A percentile compares a stretch with the other conserved stretches of the same genome.
These are phyloP conservation scores for Gambusia holbrooki DNA, from an alignment of 2,113 vertebrate species.

Conservation along the genomic window DNA sequence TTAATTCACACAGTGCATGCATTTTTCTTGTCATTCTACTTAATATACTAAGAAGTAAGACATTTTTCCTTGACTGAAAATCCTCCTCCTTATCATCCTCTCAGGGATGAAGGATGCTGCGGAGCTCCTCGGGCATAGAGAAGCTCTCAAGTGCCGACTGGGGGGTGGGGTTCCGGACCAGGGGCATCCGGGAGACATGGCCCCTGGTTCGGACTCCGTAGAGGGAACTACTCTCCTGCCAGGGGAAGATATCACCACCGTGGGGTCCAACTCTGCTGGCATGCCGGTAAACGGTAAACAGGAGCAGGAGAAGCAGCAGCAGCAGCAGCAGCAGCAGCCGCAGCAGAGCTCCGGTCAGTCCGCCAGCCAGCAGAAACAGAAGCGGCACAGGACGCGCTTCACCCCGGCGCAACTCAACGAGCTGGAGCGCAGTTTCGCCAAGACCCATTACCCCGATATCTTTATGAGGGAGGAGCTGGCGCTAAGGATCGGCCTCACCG, in stretches of 20 bases:
- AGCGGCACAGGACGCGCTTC: conserved; percentile 97
- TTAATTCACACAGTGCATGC: not conserved
- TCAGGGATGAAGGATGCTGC: conserved; percentile 98
- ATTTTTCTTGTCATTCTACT: not conserved
- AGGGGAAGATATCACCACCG: conserved; percentile 92
- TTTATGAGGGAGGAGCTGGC: conserved; percentile 98
- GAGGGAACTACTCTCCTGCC: conserved; percentile 94
- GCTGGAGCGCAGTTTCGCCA: conserved; percentile 97
- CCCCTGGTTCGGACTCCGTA: conserved; percentile 89
- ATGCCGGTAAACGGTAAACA: conserved; percentile 92
- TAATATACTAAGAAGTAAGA: conserved; percentile 5
- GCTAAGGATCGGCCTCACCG: conserved; percentile 95
- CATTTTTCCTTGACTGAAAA: conserved; percentile 16
- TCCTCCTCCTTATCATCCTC: conserved; percentile 48
- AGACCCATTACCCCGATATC: conserved; percentile 98
- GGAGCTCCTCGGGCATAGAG: conserved; percentile 95
- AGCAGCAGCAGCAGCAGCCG: conserved; percentile 89
- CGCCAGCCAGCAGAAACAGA: conserved; percentile 93
- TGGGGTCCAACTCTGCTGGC: conserved; percentile 89
- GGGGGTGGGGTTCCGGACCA: conserved; percentile 89
- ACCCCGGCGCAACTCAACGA: conserved; percentile 98
- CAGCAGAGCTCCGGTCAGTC: conserved; percentile 79
- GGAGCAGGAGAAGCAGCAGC: conserved; percentile 92
- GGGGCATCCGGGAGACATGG: conserved; percentile 94
- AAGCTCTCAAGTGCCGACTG: conserved; percentile 94